phyloP scores from a whole-genome alignment of 2,113 vertebrate species.

The Leucopsar rothschildi region DNA sequence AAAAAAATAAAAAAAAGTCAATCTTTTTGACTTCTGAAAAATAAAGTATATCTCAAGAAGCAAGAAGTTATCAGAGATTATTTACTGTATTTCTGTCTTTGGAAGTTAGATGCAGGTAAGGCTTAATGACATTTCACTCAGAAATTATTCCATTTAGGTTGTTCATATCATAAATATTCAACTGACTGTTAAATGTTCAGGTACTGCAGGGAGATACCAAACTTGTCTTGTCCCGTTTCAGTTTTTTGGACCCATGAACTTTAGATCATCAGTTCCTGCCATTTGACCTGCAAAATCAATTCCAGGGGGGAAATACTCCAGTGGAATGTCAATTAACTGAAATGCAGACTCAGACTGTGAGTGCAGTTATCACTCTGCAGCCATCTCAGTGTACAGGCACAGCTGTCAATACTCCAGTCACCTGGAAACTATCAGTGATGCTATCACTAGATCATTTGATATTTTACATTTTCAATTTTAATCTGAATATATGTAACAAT shows the following conservation, averaged over 20 bases:
- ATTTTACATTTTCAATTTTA: neutral
- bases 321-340: neutral
- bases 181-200: rapidly evolving
- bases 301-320: constrained; percentile 20
- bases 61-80: neutral
- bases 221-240: neutral
- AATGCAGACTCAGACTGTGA: neutral
- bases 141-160: neutral
- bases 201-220: neutral
- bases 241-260: neutral
- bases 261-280: neutral
- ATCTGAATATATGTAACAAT: neutral
- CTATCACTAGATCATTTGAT: neutral
- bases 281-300: constrained; percentile 52
- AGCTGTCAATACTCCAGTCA: neutral
- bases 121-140: neutral
- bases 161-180: neutral
- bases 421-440: neutral
- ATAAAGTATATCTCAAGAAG: neutral
- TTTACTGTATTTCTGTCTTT: neutral
- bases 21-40: constrained; percentile 12
- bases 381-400: neutral
- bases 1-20: neutral
- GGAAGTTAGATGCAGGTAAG: neutral
- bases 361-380: neutral